Evolutionary conservation across 2,113 vertebrate species (phyloP), one percentile per base, ranked within the genome.

Genomic region (Lepisosteus oculatus): DNA sequence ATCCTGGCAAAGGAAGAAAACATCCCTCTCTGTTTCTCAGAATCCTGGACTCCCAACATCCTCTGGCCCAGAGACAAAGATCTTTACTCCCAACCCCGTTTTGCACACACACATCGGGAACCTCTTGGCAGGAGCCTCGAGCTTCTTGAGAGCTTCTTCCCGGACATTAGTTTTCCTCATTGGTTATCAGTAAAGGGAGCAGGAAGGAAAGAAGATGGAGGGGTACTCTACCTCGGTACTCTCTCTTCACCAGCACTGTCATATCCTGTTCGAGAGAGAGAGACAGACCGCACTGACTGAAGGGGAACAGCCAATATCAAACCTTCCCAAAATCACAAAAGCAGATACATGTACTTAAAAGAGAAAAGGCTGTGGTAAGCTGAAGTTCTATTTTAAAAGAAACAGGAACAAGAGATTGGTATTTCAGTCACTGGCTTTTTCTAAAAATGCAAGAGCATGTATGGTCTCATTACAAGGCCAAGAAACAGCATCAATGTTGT

Each of bases 181-280:
- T 29, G 17, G 17, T 29, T 29, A 29, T 29, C 17, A 1, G 17
- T 29, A 29, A 29, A 29, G 17, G 17, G 17, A 65, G 9, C 14
- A 54, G 75, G 72, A 61, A 7, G 29, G 43, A 66, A 3, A 65
- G 44, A 29, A 44, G n/a, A 77, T 12, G 17, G 61, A 51, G 62
- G 14, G 61, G 8, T 29, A 65, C 42, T 54, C 68, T 93, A 98
- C 96, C 96, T 96, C 97, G 86, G 85, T 96, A 95, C 87, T 95
- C 94, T 87, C 85, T 91, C 80, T 93, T 78, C 2, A 82, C 81
- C 91, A 99, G 85, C 81, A 94, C 79, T 0, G 84, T 94, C 55
- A 93, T 89, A 87, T 99, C 96, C 97, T 99, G 87, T 47, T 75
- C 83, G 42, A 85, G 51, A 71, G 13, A 75, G 75, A 80, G n/a